A percentile compares a stretch with the other conserved stretches of the same genome.
phyloP scores from a whole-genome alignment of 2,888 invertebrate genomes.

The Bedellia somnulentella region DNA sequence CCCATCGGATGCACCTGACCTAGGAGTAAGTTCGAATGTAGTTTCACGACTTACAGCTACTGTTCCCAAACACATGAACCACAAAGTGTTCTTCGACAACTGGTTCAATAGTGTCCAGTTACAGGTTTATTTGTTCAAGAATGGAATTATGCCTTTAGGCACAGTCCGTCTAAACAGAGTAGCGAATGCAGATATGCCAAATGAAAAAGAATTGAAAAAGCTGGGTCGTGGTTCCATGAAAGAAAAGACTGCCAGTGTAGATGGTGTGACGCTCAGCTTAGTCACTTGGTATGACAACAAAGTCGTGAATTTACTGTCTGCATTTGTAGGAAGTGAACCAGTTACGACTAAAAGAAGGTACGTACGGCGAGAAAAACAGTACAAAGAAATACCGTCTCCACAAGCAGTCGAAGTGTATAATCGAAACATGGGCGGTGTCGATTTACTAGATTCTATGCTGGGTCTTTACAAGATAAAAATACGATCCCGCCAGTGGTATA shows the following conservation, averaged over 20 bases:
- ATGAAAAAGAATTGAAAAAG: constrained; percentile 11
- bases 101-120: constrained; percentile 15
- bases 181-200: constrained; percentile 9
- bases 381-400: background rate
- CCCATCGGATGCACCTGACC: constrained; percentile 15
- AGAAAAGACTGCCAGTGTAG: background rate
- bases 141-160: constrained; percentile 6
- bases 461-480: constrained; percentile 16
- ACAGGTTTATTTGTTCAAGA: constrained; percentile 3
- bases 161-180: constrained; percentile 10
- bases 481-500: constrained; percentile 15
- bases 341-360: background rate
- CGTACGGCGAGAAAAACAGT: background rate
- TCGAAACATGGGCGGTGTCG: constrained; percentile 15
- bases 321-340: background rate
- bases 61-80: constrained; percentile 15
- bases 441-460: constrained; percentile 13
- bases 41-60: constrained; percentile 14
- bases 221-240: constrained; percentile 1
- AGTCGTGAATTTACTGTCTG: background rate
- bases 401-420: constrained; percentile 9
- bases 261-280: background rate
- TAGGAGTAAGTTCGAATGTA: constrained; percentile 16
- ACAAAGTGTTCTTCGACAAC: constrained; percentile 19
- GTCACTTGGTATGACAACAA: background rate